A percentile compares a stretch with the other conserved stretches of the same genome.
Conservation (phyloP, 2,113 vertebrate species). For the Lucifuga dentata region DNA sequence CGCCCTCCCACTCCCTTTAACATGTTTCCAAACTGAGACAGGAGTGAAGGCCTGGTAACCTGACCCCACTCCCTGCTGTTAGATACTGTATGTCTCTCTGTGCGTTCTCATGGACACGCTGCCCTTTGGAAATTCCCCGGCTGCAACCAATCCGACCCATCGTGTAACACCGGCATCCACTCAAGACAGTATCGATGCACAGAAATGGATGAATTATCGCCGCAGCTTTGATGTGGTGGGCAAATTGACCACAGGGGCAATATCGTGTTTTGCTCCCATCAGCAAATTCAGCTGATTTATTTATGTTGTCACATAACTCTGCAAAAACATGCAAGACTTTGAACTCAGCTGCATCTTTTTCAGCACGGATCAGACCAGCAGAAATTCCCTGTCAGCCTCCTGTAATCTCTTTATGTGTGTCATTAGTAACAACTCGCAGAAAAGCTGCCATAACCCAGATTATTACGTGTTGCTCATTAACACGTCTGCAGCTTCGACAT, state of each 20-base stretch:
- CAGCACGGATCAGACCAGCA: constrained; percentile 22
- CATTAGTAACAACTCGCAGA: constrained; percentile 47
- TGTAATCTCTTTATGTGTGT: constrained; percentile 57
- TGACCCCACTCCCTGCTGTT: constrained; percentile 38
- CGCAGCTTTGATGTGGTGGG: constrained; percentile 45
- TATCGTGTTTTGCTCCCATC: constrained; percentile 40
- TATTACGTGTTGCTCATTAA: constrained; percentile 10
- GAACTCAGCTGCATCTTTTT: background rate
- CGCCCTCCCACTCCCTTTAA: background rate
- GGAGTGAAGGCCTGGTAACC: constrained; percentile 58
- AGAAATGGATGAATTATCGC: constrained; percentile 41
- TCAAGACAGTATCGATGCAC: constrained; percentile 28
- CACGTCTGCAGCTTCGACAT: constrained; percentile 7
- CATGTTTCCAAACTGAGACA: constrained; percentile 57
- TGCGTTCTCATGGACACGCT: constrained; percentile 61
- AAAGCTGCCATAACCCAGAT: constrained; percentile 47
- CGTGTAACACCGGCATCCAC: constrained; percentile 10
- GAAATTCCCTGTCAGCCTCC: constrained; percentile 16
- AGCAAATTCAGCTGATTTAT: constrained; percentile 27
- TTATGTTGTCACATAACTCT: background rate
- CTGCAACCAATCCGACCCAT: constrained; percentile 19
- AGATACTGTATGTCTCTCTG: constrained; percentile 46
- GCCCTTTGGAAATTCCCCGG: constrained; percentile 71
- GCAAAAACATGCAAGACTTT: background rate
- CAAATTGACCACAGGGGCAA: background rate